Evolutionary conservation across 2,888 invertebrate species (phyloP).

Genomic region (Pimpla rufipes): DNA sequence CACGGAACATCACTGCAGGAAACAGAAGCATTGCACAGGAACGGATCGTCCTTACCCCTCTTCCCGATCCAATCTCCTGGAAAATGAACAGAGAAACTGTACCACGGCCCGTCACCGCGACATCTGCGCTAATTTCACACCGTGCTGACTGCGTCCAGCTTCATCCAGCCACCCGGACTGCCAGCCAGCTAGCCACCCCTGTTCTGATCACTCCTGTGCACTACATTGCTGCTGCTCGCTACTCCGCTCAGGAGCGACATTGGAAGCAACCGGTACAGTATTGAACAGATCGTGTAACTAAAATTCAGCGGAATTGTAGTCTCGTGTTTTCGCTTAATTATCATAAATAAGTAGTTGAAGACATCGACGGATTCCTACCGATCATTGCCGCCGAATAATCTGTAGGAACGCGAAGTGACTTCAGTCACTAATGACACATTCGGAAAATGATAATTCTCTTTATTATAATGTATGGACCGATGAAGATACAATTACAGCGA

Average conservation of each 20-base stretch:
- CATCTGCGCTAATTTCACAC: constrained; percentile 86
- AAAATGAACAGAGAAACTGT: constrained; percentile 84
- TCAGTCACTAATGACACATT: not conserved
- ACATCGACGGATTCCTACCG: not conserved
- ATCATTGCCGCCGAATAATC: not conserved
- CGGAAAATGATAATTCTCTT: not conserved
- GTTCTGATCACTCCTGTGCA: constrained; percentile 56
- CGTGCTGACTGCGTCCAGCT: constrained; percentile 80
- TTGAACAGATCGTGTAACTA: constrained; percentile 33
- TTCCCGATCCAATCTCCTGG: constrained; percentile 84
- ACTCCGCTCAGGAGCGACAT: constrained; percentile 34
- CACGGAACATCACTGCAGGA: constrained; percentile 42
- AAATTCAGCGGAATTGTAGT: constrained; percentile 11
- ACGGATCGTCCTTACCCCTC: constrained; percentile 73
- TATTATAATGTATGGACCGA: no score
- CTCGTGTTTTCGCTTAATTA: not conserved
- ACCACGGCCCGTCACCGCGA: constrained; percentile 83
- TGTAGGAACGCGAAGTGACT: not conserved
- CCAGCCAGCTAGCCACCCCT: constrained; percentile 63
- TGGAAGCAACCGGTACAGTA: constrained; percentile 35
- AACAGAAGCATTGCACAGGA: constrained; percentile 41
- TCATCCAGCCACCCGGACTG: constrained; percentile 65
- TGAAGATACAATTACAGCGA: no score
- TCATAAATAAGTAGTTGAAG: not conserved
- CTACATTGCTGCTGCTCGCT: constrained; percentile 20